A percentile compares a stretch with the other conserved stretches of the same genome.
Evolutionary conservation across 2,888 invertebrate species (phyloP).

Genomic region (Hybos culiciformis): DNA sequence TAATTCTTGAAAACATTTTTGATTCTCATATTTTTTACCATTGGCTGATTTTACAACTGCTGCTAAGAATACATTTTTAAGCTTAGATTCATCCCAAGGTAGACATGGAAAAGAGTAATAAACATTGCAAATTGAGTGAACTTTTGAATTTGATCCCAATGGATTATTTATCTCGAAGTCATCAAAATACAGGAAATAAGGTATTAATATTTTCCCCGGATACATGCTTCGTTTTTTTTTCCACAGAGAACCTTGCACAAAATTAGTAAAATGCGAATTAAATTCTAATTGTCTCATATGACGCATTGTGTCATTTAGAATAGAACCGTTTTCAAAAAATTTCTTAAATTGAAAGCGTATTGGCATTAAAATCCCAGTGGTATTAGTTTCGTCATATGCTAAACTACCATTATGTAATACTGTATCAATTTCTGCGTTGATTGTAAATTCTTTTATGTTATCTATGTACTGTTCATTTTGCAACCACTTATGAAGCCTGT

Average conservation of each 20-base stretch:
- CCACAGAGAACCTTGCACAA: conserved; percentile 5
- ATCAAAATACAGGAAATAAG: conserved; percentile 8
- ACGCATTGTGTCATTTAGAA: neutral
- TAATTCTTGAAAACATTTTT: conserved; percentile 6
- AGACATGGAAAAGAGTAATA: conserved; percentile 3
- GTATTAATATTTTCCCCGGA: conserved; percentile 4
- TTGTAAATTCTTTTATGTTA: neutral
- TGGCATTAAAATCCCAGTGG: conserved; percentile 1
- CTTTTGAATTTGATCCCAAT: conserved; percentile 2
- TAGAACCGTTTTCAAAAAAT: conserved; percentile 1
- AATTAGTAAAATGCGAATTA: conserved; percentile 1
- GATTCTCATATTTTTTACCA: conserved; percentile 9
- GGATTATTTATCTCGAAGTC: conserved; percentile 10
- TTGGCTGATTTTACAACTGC: neutral
- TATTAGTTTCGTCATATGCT: neutral
- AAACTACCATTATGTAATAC: conserved; percentile 1
- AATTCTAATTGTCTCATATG: neutral
- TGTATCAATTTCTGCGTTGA: neutral
- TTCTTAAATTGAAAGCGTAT: conserved; percentile 2
- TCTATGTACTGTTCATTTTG: neutral
- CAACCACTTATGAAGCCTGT: conserved; percentile 1
- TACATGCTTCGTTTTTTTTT: conserved; percentile 6
- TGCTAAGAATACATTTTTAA: neutral
- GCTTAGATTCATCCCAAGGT: neutral
- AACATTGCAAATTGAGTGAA: conserved; percentile 5